Evolutionary conservation across 1,140 invertebrate species (phyloP), one percentile per base, ranked within the genome.

Genomic region (Drosophila pectinifera): DNA sequence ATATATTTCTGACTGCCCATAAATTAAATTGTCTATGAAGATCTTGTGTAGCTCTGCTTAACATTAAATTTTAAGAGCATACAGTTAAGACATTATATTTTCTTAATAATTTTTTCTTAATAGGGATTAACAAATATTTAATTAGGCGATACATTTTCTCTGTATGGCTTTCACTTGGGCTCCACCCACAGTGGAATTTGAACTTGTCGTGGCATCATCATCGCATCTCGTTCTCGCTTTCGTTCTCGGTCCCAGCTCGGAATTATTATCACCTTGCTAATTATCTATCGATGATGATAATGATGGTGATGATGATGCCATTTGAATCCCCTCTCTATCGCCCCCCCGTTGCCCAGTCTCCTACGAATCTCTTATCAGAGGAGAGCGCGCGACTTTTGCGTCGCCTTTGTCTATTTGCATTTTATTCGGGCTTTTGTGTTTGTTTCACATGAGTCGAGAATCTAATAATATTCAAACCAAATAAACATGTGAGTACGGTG

Each of bases 221-320:
- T 67, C 55, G 39, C 62, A 64, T 73, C 61, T 46, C 53, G 49
- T 55, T 73, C 51, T 70, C 34, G 67, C 67, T 55, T 55, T 73
- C 80, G 49, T 46, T 77, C 62, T 78, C 57, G 61, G 54, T 59
- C 70, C 56, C 80, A 53, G 62, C 62, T 82, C 53, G 56, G 51
- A 73, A 36, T 74, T 73, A 88, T 86, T 86, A 86, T 86, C 82
- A 86, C 79, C 70, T 70, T 63, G 57, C 82, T 83, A 88, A 86
- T 86, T 86, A 86, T 88, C 82, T 86, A 83, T 86, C 79, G 78
- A 86, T 85, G 82, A 73, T 84, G 63, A 65, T 63, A 46, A 45
- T 57, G 39, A 82, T 74, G 80, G 48, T 77, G 68, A 82, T 81
- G 82, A 46, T 73, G 81, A 64, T 88, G 77, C 54, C 79, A 78